Base-by-base conservation (phyloP, 1,140 invertebrate genomes). In the Drosophila obscura region DNA sequence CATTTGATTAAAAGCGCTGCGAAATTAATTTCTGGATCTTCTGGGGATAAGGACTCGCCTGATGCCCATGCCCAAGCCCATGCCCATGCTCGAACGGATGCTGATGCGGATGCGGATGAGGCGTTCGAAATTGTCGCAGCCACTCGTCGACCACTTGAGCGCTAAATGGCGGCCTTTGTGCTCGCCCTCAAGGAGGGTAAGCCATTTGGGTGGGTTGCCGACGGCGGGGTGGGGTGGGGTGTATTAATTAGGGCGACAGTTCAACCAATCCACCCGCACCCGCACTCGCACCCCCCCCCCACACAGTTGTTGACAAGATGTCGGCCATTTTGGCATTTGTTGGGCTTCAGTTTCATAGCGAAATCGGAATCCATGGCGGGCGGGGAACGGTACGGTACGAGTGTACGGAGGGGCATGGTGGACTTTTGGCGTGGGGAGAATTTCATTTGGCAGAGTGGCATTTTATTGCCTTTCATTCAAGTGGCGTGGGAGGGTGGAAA, bases 1-100 rank as follows among this genome's bases (percentile, higher is more conserved):
- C 77, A 89, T 88, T 90, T 90, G 80, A 90, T 90, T 90, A 90
- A 90, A 90, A 87, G 80, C 75, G 72, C 79, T 79, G 75, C 71
- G 53, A 80, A 88, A 88, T 88, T 88, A 83, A 88, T 88, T 83
- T 83, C 80, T 60, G 46, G 41, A 44, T 73, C 72, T 62, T 50
- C 19, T 22, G 41, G 13, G 35, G 35, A 39, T 39, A 39, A 39
- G 35, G 35, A 39, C 35, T 39, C 31, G 31, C 9, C 31, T 11
- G 31, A 28, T 48, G 22, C 57, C 39, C 19, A 1, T 19, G 19
- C 19, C 19, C 19, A 19, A 16, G 16, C 16, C 16, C 16, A 16
- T 1, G 19, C 19, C 19, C 19, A 19, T 19, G 19, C 19, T 19
- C 53, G 9, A 39, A n/a, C 24, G 44, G 26, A 45, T 46, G 60